A percentile compares a stretch with the other conserved stretches of the same genome.
phyloP scores from a whole-genome alignment of 2,888 invertebrate genomes.

The Platycheirus rosarum region DNA sequence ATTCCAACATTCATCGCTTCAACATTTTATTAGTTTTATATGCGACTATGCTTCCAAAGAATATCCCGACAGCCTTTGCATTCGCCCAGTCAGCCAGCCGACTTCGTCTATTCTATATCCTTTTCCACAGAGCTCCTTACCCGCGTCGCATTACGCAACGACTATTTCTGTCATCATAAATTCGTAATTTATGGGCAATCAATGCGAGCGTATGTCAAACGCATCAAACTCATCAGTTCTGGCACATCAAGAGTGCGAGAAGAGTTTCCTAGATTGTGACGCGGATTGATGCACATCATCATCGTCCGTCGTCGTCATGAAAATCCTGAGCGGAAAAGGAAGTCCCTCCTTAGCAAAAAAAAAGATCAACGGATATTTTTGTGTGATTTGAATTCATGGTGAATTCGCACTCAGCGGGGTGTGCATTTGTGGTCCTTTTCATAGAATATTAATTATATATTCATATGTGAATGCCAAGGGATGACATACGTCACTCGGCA shows the following conservation, averaged over 20 bases:
- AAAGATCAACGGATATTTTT: constrained; percentile 51
- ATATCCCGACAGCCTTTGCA: neutral
- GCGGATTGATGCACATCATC: constrained; percentile 73
- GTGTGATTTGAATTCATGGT: constrained; percentile 45
- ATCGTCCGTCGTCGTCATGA: constrained; percentile 46
- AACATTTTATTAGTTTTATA: constrained; percentile 71
- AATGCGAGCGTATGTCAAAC: constrained; percentile 83
- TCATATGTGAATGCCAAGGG: constrained; percentile 62
- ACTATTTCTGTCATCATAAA: constrained; percentile 82
- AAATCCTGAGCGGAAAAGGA: constrained; percentile 17
- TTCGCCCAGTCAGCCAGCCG: neutral
- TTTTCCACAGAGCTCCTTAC: constrained; percentile 37
- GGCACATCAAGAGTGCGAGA: constrained; percentile 59
- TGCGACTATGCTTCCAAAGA: constrained; percentile 35
- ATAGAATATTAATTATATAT: constrained; percentile 66
- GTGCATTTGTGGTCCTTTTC: constrained; percentile 35
- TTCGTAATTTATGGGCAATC: constrained; percentile 82
- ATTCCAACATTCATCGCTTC: constrained; percentile 62
- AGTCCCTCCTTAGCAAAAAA: constrained; percentile 28
- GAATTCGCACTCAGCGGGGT: constrained; percentile 66
- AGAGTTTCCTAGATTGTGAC: constrained; percentile 50
- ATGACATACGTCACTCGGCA: constrained; percentile 27
- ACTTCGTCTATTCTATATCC: constrained; percentile 14
- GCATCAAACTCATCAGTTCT: constrained; percentile 80
- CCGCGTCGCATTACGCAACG: constrained; percentile 72